phyloP scores from a whole-genome alignment of 2,888 invertebrate genomes.

The Carcina quercana region DNA sequence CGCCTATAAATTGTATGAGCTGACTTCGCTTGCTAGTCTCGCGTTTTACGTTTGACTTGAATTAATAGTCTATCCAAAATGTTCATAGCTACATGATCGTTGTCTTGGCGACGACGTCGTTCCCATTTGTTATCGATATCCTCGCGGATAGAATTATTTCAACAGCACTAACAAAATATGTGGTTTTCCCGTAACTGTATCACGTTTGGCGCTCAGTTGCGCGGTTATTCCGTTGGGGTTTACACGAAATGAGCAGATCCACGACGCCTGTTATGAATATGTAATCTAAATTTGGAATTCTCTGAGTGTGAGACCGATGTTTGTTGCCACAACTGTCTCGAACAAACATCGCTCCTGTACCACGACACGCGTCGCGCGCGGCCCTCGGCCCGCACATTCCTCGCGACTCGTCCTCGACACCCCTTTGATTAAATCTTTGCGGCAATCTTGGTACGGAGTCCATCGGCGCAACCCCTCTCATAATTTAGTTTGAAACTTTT shows the following conservation, averaged over 20 bases:
- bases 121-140: too few relatives aligned
- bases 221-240: slow-evolving; percentile 49
- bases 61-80: slow-evolving; percentile 60
- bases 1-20: slow-evolving; percentile 74
- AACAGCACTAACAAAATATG: slow-evolving; percentile 7
- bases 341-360: slow-evolving; percentile 57
- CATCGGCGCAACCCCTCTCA: slow-evolving; percentile 68
- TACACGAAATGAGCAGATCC: slow-evolving; percentile 54
- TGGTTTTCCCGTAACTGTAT: slow-evolving; percentile 32
- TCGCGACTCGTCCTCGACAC: slow-evolving; percentile 44
- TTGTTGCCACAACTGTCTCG: slow-evolving; percentile 58
- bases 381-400: slow-evolving; percentile 46
- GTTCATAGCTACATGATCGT: too few relatives aligned
- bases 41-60: slow-evolving; percentile 56
- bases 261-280: slow-evolving; percentile 68
- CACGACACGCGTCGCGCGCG: slow-evolving; percentile 28
- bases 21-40: slow-evolving; percentile 66
- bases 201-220: slow-evolving; percentile 36
- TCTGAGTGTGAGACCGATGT: slow-evolving; percentile 62
- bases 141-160: too few relatives aligned
- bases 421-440: slow-evolving; percentile 63
- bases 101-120: too few relatives aligned
- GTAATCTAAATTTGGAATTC: slow-evolving; percentile 71
- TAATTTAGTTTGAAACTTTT: slow-evolving; percentile 74
- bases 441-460: slow-evolving; percentile 66